Conservation (phyloP, 1,140 invertebrate genomes). For the Drosophila nigrodunni region DNA sequence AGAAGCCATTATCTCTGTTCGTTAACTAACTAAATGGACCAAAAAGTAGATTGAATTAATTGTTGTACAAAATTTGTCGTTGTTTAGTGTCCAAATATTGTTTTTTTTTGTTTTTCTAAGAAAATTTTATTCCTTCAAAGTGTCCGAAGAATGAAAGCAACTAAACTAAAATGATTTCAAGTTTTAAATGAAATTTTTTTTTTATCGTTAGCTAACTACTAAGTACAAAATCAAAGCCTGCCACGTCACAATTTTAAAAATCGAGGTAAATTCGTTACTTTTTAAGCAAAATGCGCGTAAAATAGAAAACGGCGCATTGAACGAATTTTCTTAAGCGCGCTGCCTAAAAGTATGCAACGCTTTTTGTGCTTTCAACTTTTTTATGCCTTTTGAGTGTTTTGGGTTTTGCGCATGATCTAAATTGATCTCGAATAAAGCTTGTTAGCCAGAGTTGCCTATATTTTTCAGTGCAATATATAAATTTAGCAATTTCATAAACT, state of each 20-base stretch:
- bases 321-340: background rate
- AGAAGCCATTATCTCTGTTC: slow-evolving; percentile 49
- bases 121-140: slow-evolving; percentile 35
- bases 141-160: slow-evolving; percentile 33
- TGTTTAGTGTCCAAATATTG: slow-evolving; percentile 17
- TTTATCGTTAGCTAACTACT: background rate
- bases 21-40: slow-evolving; percentile 3
- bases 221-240: slow-evolving; percentile 16
- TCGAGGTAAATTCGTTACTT: background rate
- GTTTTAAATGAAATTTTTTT: slow-evolving; percentile 8
- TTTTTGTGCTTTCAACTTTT: background rate
- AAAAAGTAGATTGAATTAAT: background rate
- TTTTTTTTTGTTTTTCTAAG: slow-evolving; percentile 7
- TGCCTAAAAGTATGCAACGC: slow-evolving; percentile 59
- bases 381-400: too few species aligned
- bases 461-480: too few species aligned
- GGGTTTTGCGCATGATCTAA: too few species aligned
- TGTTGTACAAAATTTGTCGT: slow-evolving; percentile 14
- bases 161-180: slow-evolving; percentile 34
- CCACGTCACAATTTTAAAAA: background rate
- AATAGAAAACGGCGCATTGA: background rate
- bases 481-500: too few species aligned
- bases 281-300: background rate
- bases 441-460: too few species aligned
- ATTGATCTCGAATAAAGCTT: too few species aligned